Conservation (phyloP, 30 jellyfish, hydroid and myxozoan genomes). For the Catostylus mosaicus region DNA sequence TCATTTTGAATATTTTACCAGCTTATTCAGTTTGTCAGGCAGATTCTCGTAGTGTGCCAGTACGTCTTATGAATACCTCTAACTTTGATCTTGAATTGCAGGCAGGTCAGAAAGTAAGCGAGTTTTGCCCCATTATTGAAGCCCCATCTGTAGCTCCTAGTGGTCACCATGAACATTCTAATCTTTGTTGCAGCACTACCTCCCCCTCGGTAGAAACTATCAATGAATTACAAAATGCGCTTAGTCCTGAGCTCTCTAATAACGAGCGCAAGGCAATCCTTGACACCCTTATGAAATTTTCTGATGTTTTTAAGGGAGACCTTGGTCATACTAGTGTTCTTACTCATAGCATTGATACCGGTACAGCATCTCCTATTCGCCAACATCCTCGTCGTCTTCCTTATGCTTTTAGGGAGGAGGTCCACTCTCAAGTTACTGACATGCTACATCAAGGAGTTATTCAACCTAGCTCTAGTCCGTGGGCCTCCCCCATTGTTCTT, state of each 20-base stretch:
- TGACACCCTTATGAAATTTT: constrained; percentile 1
- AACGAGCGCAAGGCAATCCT: neutral
- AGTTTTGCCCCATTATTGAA: constrained; percentile 30
- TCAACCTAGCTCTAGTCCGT: constrained; percentile 36
- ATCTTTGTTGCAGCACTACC: constrained; percentile 1
- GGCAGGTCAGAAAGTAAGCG: constrained; percentile 27
- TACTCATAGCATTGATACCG: constrained; percentile 37
- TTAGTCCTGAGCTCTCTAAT: constrained; percentile 16
- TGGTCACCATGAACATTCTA: neutral
- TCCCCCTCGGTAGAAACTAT: neutral
- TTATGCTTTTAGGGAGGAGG: constrained; percentile 26
- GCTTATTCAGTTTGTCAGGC: constrained; percentile 50
- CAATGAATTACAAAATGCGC: neutral
- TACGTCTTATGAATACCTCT: constrained; percentile 34
- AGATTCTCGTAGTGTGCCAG: constrained; percentile 15
- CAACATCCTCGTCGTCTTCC: constrained; percentile 46
- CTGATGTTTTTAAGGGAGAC: constrained; percentile 10
- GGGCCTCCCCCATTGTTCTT: constrained; percentile 10
- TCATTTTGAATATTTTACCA: constrained; percentile 1
- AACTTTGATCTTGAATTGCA: constrained; percentile 21
- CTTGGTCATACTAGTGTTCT: constrained; percentile 25
- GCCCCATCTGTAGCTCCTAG: neutral
- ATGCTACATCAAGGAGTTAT: constrained; percentile 40
- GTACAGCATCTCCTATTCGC: constrained; percentile 23
- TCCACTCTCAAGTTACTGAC: constrained; percentile 19